phyloP scores from a whole-genome alignment of 2,113 vertebrate genomes.

The Lates calcarifer region DNA sequence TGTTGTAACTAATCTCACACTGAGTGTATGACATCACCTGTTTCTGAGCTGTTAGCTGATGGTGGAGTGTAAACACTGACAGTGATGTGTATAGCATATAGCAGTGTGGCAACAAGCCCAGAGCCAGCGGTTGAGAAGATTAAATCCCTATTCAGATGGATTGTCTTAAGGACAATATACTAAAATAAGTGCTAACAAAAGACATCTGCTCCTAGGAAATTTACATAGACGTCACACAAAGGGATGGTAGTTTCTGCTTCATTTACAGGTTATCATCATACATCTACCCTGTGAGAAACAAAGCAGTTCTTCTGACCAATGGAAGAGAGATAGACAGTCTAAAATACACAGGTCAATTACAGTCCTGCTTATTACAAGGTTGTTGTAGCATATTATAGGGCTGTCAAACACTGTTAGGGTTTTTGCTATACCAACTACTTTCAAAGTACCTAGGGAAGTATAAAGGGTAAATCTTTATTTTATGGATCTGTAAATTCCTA shows the following conservation, averaged over 20 bases:
- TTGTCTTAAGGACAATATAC: constrained; percentile 42
- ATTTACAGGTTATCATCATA: constrained; percentile 26
- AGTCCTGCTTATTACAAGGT: not conserved
- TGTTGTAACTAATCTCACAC: not conserved
- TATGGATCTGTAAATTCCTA: not conserved
- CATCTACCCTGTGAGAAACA: not conserved
- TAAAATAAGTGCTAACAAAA: constrained; percentile 49
- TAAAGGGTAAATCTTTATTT: not conserved
- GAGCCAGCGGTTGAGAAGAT: constrained; percentile 27
- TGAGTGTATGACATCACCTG: constrained; percentile 22
- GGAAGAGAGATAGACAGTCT: no score
- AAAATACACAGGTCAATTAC: no score
- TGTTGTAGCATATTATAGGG: not conserved
- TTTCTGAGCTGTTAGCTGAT: constrained; percentile 6
- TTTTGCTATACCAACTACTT: not conserved
- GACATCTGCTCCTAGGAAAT: constrained; percentile 39
- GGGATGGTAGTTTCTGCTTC: not conserved
- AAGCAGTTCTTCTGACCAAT: not conserved
- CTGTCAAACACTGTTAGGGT: not conserved
- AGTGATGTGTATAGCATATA: constrained; percentile 5
- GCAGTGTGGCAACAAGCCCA: constrained; percentile 21
- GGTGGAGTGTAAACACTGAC: constrained; percentile 33
- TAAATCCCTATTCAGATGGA: constrained; percentile 24
- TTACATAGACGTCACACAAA: not conserved
- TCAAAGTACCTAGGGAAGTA: not conserved